phyloP scores from a whole-genome alignment of 92 coral and sea anemone genomes.

The Zoanthus gigantus region DNA sequence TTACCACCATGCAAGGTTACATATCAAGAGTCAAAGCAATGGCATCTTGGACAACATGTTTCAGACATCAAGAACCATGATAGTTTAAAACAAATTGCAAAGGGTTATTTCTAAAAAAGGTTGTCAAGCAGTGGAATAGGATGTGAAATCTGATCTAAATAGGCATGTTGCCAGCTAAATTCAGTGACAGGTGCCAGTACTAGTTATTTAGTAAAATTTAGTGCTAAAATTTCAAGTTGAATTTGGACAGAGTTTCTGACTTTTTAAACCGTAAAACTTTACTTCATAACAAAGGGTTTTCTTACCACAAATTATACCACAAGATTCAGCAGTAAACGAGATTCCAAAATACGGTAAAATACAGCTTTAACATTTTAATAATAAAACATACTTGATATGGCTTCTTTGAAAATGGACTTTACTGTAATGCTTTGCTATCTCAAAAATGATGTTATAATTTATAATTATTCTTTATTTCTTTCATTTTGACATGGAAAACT shows the following conservation, averaged over 20 bases:
- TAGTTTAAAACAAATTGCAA: neutral
- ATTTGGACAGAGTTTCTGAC: neutral
- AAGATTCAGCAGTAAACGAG: conserved; percentile 2
- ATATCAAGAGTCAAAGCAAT: neutral
- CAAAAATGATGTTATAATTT: neutral
- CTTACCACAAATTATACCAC: conserved; percentile 19
- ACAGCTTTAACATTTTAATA: neutral
- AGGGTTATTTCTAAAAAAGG: neutral
- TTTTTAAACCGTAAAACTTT: neutral
- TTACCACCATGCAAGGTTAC: neutral
- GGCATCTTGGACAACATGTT: neutral
- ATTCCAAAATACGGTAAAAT: conserved; percentile 18
- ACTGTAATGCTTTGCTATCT: neutral
- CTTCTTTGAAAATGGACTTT: conserved; percentile 1
- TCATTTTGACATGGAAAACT: too few relatives aligned
- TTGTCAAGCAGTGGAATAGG: neutral
- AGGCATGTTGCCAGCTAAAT: neutral
- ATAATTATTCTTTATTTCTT: neutral
- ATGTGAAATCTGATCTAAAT: neutral
- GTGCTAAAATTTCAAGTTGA: neutral
- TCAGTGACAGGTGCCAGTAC: neutral
- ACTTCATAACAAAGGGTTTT: neutral
- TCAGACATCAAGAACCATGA: neutral
- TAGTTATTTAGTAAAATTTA: too few relatives aligned
- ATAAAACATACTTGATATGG: neutral